phyloP scores from a whole-genome alignment of 2,797 vertebrate genomes.

The Lophius americanus region DNA sequence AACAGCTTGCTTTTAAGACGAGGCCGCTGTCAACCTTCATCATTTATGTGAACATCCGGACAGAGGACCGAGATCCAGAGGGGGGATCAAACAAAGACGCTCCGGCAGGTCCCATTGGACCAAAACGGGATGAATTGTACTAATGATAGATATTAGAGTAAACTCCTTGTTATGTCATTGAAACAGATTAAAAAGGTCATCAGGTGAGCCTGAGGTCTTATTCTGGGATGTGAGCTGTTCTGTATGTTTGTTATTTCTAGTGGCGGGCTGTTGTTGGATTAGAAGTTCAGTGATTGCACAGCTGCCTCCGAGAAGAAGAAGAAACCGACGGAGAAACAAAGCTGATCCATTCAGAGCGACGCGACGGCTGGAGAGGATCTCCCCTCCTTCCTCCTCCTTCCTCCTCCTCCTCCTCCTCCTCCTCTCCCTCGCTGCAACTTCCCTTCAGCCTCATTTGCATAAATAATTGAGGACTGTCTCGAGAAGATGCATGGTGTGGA shows the following conservation, averaged over 20 bases:
- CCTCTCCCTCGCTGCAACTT: constrained; percentile 39
- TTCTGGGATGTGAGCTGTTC: not conserved
- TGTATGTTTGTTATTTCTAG: not conserved
- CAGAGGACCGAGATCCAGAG: constrained; percentile 53
- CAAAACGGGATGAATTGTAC: constrained; percentile 30
- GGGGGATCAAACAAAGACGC: constrained; percentile 30
- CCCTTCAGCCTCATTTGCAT: constrained; percentile 79
- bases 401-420: constrained; percentile 38
- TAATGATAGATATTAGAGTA: constrained; percentile 16
- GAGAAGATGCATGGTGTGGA: constrained; percentile 72
- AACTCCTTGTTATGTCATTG: not conserved
- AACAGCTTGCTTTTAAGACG: constrained; percentile 33
- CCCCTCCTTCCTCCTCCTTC: constrained; percentile 51
- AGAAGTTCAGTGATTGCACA: constrained; percentile 61
- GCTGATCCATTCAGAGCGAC: constrained; percentile 37
- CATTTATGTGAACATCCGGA: constrained; percentile 62
- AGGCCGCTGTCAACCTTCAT: constrained; percentile 38
- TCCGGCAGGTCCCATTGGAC: constrained; percentile 8
- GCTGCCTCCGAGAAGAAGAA: constrained; percentile 45
- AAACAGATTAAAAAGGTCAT: not conserved
- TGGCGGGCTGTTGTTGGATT: constrained; percentile 41
- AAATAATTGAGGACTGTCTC: constrained; percentile 81
- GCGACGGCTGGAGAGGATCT: constrained; percentile 61
- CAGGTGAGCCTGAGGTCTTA: too few species aligned
- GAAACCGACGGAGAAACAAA: constrained; percentile 49